Conservation (phyloP, 2,113 vertebrate species). For the Kryptolebias marmoratus region DNA sequence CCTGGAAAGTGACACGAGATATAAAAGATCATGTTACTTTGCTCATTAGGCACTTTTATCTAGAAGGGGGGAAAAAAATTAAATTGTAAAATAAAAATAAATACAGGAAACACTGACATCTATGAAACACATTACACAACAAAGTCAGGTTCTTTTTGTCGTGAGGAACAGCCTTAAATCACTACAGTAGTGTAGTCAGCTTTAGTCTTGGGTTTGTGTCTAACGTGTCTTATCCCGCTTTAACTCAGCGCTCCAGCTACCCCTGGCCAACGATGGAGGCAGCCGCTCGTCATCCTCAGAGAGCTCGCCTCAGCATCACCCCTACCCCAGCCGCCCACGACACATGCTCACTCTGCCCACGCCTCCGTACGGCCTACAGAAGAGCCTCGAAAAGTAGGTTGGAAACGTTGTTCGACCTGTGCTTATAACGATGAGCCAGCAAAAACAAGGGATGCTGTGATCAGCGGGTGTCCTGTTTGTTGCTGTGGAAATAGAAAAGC, state of each 20-base stretch:
- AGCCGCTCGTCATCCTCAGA: conserved; percentile 89
- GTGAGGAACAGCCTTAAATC: not conserved
- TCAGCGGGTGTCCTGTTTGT: no score
- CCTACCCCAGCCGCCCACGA: conserved; percentile 83
- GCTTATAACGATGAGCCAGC: not conserved
- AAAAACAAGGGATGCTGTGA: no score
- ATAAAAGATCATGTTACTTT: not conserved
- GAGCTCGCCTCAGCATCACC: conserved; percentile 88
- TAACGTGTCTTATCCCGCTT: conserved; percentile 24
- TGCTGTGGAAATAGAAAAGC: no score
- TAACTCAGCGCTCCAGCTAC: conserved; percentile 86
- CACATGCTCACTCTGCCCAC: conserved; percentile 88
- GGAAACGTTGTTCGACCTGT: no score
- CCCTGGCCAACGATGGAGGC: conserved; percentile 89
- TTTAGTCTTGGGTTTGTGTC: not conserved
- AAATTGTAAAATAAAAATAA: not conserved
- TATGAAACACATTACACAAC: not conserved
- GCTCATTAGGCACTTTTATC: not conserved
- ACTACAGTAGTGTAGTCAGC: not conserved
- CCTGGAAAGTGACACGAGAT: not conserved
- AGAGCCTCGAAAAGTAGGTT: conserved; percentile 90
- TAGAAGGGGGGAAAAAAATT: no score
- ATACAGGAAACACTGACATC: not conserved
- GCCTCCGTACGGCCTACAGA: conserved; percentile 82
- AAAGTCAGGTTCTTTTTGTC: not conserved